Percentiles rank a stretch among this genome's conserved stretches.
Evolutionary conservation across 2,113 vertebrate species (phyloP).

Genomic region (Sphaerodactylus townsendi): DNA sequence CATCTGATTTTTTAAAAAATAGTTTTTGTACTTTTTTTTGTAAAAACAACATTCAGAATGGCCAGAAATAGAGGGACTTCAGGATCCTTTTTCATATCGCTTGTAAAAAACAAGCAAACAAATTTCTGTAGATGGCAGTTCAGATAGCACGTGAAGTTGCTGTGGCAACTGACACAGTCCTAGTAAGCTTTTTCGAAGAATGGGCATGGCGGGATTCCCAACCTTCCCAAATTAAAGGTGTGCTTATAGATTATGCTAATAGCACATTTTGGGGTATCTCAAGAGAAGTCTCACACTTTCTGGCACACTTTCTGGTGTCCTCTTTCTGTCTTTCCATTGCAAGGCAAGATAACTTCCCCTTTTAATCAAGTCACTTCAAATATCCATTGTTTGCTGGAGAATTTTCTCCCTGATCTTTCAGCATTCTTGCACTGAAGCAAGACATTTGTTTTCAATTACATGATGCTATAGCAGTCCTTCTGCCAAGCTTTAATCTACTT

Average conservation of each 20-base stretch:
- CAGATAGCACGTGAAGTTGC: neutral
- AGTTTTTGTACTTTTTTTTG: no score
- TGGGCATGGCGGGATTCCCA: neutral
- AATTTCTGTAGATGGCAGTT: no score
- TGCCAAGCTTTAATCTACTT: slow-evolving; percentile 36
- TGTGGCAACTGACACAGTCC: neutral
- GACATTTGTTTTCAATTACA: slow-evolving; percentile 3
- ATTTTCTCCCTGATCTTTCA: slow-evolving; percentile 20
- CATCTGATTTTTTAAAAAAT: no score
- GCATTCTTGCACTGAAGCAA: slow-evolving; percentile 15
- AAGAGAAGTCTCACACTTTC: neutral
- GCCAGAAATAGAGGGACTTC: no score
- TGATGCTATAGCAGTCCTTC: slow-evolving; percentile 24
- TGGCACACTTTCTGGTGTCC: neutral
- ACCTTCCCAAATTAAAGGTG: neutral
- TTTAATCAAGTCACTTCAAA: neutral
- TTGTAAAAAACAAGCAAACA: no score
- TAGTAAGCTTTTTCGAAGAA: neutral
- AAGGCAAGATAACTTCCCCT: neutral
- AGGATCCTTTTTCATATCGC: no score
- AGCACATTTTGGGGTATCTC: neutral
- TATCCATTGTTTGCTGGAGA: slow-evolving; percentile 8
- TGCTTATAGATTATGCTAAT: neutral
- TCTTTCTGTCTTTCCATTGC: neutral
- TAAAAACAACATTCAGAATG: no score